Evolutionary conservation across 37 sponge, comb jelly and placozoan genomes (phyloP).

Genomic region (Crambe crambe): DNA sequence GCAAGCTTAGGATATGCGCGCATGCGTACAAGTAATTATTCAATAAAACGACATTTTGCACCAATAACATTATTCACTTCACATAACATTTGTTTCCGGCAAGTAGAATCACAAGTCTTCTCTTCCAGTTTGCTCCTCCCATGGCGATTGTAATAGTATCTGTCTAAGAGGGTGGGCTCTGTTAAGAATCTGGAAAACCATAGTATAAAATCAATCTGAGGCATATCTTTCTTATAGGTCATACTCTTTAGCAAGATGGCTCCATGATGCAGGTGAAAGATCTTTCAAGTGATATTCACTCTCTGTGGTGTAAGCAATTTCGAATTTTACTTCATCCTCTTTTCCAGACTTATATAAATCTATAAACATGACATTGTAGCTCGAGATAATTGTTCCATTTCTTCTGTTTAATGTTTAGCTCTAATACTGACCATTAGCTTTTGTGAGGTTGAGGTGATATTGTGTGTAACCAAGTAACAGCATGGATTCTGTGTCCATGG

Average conservation of each 20-base stretch:
- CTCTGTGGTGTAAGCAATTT: conserved; percentile 50
- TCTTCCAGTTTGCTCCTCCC: conserved; percentile 12
- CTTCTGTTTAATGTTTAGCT: not conserved
- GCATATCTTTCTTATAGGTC: not conserved
- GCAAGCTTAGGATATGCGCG: not conserved
- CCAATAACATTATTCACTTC: conserved; percentile 40
- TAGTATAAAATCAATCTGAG: not conserved
- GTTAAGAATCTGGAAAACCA: conserved; percentile 15
- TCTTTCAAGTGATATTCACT: conserved; percentile 60
- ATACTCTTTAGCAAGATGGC: conserved; percentile 39
- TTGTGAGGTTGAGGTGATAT: conserved; percentile 73
- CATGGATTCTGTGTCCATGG: conserved; percentile 58
- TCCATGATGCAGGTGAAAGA: conserved; percentile 65
- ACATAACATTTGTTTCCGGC: conserved; percentile 30
- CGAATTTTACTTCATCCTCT: conserved; percentile 19
- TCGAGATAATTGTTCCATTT: not conserved
- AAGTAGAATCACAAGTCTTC: conserved; percentile 25
- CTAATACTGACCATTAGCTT: conserved; percentile 62
- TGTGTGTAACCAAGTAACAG: conserved; percentile 74
- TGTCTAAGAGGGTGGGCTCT: conserved; percentile 6
- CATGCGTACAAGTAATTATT: no score
- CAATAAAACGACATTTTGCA: no score
- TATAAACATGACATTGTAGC: not conserved
- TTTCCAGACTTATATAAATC: not conserved
- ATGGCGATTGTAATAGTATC: conserved; percentile 49